phyloP scores from a whole-genome alignment of 2,113 vertebrate species.

The Bungarus multicinctus region DNA sequence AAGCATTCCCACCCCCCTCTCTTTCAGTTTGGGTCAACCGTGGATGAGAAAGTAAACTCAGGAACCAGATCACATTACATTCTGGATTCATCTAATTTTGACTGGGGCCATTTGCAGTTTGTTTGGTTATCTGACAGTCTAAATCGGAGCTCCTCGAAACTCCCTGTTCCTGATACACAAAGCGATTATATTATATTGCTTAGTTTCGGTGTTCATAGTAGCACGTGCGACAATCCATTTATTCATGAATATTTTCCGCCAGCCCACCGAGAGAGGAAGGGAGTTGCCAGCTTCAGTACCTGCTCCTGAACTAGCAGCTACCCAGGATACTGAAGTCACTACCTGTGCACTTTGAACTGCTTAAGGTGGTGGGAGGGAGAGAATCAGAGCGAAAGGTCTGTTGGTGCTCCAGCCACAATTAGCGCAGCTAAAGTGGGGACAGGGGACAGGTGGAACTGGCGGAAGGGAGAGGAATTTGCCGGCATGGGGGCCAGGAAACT shows the following conservation, averaged over 20 bases:
- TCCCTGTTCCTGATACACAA: neutral
- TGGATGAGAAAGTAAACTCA: neutral
- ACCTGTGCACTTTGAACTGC: conserved; percentile 11
- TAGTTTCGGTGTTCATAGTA: too few species aligned
- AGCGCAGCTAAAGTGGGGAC: neutral
- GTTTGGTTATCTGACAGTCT: neutral
- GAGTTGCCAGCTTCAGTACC: neutral
- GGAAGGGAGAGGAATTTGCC: conserved; percentile 26
- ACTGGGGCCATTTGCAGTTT: neutral
- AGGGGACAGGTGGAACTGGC: neutral
- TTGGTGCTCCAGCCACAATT: neutral
- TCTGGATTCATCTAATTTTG: neutral
- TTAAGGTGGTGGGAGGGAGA: neutral
- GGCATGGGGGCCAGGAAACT: conserved; percentile 30
- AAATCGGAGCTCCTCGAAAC: neutral
- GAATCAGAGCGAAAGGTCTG: conserved; percentile 15
- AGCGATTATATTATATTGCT: neutral
- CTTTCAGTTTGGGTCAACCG: neutral
- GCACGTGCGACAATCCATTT: neutral
- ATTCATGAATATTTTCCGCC: neutral
- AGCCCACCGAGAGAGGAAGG: neutral
- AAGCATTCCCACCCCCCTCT: neutral
- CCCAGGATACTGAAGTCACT: neutral
- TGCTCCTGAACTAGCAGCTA: conserved; percentile 16
- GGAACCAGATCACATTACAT: neutral